A percentile compares a stretch with the other conserved stretches of the same genome.
phyloP scores from a whole-genome alignment of 1,140 invertebrate genomes.

The Orchesella cincta region DNA sequence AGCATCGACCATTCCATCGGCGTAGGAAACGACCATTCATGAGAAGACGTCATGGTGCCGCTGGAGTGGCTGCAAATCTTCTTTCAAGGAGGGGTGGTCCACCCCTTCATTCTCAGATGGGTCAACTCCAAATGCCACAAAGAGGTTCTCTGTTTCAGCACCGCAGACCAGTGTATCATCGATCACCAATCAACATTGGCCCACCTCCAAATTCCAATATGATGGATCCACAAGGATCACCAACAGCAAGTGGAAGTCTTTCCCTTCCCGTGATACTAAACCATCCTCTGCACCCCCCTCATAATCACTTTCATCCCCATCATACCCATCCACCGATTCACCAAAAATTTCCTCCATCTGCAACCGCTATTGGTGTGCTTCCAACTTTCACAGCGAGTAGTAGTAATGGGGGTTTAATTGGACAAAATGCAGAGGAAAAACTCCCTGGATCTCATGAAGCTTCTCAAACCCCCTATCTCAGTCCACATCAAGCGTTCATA shows the following conservation, averaged over 20 bases:
- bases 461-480: background rate
- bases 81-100: background rate
- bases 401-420: background rate
- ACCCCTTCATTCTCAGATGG: background rate
- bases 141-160: background rate
- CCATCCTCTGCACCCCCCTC: background rate
- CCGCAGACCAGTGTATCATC: conserved; percentile 13
- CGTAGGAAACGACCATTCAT: conserved; percentile 16
- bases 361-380: background rate
- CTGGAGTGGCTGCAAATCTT: background rate
- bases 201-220: no score
- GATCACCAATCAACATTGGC: background rate
- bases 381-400: background rate
- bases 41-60: background rate
- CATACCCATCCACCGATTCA: background rate
- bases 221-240: background rate
- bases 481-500: background rate
- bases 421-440: background rate
- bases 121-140: background rate
- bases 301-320: conserved; percentile 1
- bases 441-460: background rate
- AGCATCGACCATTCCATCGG: background rate
- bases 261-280: background rate
- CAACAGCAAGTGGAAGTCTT: background rate
- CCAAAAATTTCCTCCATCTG: background rate